A percentile compares a stretch with the other conserved stretches of the same genome.
phyloP scores from a whole-genome alignment of 2,888 invertebrate species.

The Carcina quercana region DNA sequence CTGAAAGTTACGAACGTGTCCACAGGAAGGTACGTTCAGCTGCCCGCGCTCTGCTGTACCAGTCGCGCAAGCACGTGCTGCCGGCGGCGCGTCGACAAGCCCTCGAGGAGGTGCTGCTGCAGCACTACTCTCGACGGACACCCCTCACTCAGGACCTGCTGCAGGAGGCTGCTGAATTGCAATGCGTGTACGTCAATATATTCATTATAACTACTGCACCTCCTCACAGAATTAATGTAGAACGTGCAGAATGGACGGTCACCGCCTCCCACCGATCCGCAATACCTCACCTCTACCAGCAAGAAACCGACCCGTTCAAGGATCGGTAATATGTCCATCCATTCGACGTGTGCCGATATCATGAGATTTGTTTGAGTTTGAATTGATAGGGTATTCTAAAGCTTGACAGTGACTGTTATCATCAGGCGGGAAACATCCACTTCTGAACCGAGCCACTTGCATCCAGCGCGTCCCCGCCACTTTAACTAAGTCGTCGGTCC shows the following conservation, averaged over 20 bases:
- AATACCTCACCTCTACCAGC: neutral
- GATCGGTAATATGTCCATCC: no score
- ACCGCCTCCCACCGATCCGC: neutral
- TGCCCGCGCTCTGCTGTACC: conserved; percentile 64
- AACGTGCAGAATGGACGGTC: no score
- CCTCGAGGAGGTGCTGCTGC: conserved; percentile 59
- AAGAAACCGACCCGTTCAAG: no score
- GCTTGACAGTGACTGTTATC: no score
- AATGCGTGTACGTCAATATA: conserved; percentile 54
- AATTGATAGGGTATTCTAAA: no score
- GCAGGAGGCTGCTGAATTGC: conserved; percentile 56
- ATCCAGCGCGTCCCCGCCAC: no score
- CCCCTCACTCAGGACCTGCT: conserved; percentile 66
- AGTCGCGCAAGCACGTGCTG: conserved; percentile 47
- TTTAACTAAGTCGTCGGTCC: no score
- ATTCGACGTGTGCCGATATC: no score
- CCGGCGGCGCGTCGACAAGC: conserved; percentile 64
- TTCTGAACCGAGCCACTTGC: no score
- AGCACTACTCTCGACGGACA: conserved; percentile 58
- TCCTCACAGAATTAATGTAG: neutral
- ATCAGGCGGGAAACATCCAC: no score
- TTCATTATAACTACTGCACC: neutral
- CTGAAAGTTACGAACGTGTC: no score
- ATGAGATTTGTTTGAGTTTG: no score
- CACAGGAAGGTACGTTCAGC: conserved; percentile 72